A percentile compares a stretch with the other conserved stretches of the same genome.
phyloP scores from a whole-genome alignment of 2,113 vertebrate species.

The Cyanoliseus patagonus region DNA sequence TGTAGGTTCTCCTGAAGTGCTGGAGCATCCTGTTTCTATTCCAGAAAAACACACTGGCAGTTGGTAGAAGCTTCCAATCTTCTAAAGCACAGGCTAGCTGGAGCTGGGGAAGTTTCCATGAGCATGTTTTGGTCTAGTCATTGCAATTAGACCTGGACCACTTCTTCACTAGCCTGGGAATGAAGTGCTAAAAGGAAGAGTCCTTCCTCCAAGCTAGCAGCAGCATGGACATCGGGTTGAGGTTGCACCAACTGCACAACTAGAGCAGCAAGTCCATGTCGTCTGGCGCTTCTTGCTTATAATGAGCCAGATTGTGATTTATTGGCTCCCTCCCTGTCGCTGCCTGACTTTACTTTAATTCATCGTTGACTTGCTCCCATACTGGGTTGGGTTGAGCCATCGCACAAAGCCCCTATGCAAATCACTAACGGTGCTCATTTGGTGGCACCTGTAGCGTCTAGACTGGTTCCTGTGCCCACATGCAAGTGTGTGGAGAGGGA shows the following conservation, averaged over 20 bases:
- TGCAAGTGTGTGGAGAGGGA: neutral
- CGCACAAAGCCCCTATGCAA: rapidly evolving
- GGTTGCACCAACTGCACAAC: rapidly evolving
- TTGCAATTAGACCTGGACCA: no score
- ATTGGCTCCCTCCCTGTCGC: neutral
- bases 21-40: neutral
- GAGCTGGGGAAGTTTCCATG: neutral
- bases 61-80: neutral
- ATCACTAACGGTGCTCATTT: neutral
- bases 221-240: rapidly evolving
- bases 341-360: neutral
- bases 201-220: rapidly evolving
- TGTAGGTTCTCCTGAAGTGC: rapidly evolving
- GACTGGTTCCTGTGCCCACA: neutral
- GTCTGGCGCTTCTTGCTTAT: rapidly evolving
- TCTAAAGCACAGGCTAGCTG: rapidly evolving
- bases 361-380: rapidly evolving
- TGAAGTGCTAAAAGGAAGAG: neutral
- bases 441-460: slow-evolving; percentile 23
- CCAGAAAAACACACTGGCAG: neutral
- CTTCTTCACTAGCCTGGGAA: neutral
- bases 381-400: rapidly evolving
- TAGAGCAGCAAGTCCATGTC: rapidly evolving
- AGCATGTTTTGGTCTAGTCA: rapidly evolving
- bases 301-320: rapidly evolving